These are phyloP conservation scores for Chamaedrilus cognettii DNA, from an alignment of 2,888 invertebrate species.

Conservation along the genomic window DNA sequence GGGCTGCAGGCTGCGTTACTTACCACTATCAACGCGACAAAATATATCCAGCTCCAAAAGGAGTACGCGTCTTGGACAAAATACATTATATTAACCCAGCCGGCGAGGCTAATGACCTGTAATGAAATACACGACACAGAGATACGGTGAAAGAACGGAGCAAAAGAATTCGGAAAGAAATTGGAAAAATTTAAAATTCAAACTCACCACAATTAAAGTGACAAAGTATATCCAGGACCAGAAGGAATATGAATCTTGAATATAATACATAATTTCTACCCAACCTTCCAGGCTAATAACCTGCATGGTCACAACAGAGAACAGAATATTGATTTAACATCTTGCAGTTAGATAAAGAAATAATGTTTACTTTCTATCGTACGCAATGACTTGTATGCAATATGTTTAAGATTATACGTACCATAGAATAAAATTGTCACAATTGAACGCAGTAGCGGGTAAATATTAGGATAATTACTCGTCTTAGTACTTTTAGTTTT, in stretches of 20 bases:
- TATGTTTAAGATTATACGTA: too few species aligned
- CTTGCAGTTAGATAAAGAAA: too few species aligned
- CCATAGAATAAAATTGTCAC: too few species aligned
- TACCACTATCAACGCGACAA: constrained; percentile 98
- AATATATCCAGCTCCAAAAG: constrained; percentile 99
- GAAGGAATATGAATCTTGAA: constrained; percentile 99
- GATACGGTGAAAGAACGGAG: not conserved
- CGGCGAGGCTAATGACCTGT: constrained; percentile 98
- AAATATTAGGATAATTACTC: too few species aligned
- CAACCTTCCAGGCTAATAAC: constrained; percentile 99
- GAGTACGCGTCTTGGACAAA: constrained; percentile 99
- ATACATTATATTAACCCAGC: constrained; percentile 99
- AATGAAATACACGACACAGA: constrained; percentile 24
- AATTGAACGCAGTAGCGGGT: too few species aligned
- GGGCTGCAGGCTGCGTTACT: constrained; percentile 58
- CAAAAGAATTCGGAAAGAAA: not conserved
- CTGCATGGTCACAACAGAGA: constrained; percentile 64
- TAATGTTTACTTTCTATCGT: too few species aligned
- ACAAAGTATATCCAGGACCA: constrained; percentile 99
- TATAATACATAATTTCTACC: constrained; percentile 99
- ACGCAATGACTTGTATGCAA: too few species aligned
- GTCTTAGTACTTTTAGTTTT: too few species aligned
- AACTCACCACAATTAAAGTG: constrained; percentile 93
- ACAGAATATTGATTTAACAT: too few species aligned
- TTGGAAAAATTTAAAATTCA: too few species aligned